Conservation (phyloP, 2,888 invertebrate species). For the Heliconius charithonia region DNA sequence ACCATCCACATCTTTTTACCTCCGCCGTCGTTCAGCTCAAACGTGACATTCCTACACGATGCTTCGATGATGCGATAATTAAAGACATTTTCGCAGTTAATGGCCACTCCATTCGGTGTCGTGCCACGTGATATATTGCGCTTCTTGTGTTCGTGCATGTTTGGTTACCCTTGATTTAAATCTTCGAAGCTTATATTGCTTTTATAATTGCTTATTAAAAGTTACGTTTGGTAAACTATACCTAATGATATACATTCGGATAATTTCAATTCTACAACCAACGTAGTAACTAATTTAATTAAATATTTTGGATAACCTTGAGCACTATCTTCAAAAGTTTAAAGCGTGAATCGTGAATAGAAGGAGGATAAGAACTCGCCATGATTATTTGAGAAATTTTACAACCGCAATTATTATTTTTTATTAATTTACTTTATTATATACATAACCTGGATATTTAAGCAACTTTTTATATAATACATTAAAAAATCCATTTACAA, state of each 20-base stretch:
- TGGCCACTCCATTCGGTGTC: conserved; percentile 47
- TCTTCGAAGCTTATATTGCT: not conserved
- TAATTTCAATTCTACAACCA: not conserved
- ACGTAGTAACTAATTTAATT: not conserved
- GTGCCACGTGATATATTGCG: conserved; percentile 44
- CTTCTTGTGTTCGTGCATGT: conserved; percentile 13
- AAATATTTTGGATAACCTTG: not conserved
- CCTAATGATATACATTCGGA: not conserved
- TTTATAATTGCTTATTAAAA: not conserved
- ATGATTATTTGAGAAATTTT: not conserved
- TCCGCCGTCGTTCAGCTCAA: conserved; percentile 40
- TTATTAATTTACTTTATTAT: too few species aligned
- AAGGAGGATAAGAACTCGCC: not conserved
- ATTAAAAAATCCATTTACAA: too few species aligned
- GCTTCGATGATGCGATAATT: conserved; percentile 45
- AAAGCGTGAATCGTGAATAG: too few species aligned
- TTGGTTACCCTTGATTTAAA: conserved; percentile 31
- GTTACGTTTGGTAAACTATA: not conserved
- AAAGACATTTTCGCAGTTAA: conserved; percentile 48
- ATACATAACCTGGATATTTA: too few species aligned
- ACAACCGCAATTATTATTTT: too few species aligned
- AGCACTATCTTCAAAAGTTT: not conserved
- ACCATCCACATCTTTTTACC: conserved; percentile 59
- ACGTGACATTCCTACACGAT: conserved; percentile 44
- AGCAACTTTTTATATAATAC: too few species aligned